A percentile compares a stretch with the other conserved stretches of the same genome.
phyloP scores from a whole-genome alignment of 2,888 invertebrate genomes.

The Pyrochroa serraticornis region DNA sequence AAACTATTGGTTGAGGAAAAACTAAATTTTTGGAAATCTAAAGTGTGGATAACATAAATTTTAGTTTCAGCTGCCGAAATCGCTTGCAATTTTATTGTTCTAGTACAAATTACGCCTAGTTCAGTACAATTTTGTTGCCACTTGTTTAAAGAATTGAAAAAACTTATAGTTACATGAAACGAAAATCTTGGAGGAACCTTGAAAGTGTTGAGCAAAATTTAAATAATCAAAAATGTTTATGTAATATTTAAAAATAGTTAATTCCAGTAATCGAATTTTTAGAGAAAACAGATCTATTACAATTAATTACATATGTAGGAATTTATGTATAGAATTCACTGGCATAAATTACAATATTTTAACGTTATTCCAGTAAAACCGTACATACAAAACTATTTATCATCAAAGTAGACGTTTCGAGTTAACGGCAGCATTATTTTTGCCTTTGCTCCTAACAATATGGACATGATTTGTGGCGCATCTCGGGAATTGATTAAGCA shows the following conservation, averaged over 20 bases:
- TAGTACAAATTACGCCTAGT: constrained; percentile 3
- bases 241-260: constrained; percentile 19
- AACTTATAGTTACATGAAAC: too few relatives aligned
- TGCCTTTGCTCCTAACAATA: constrained; percentile 16
- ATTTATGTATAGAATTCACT: constrained; percentile 23
- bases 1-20: too few relatives aligned
- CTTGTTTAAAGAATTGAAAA: neutral
- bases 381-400: constrained; percentile 32
- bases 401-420: constrained; percentile 30
- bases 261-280: constrained; percentile 24
- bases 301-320: constrained; percentile 30
- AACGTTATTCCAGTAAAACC: constrained; percentile 27
- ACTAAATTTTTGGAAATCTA: too few relatives aligned
- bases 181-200: too few relatives aligned
- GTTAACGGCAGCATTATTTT: constrained; percentile 31
- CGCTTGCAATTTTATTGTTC: constrained; percentile 16
- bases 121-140: neutral
- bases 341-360: constrained; percentile 35
- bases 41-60: too few relatives aligned
- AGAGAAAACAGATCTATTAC: constrained; percentile 28
- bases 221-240: constrained; percentile 14
- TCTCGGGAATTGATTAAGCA: too few relatives aligned
- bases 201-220: too few relatives aligned
- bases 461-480: constrained; percentile 27
- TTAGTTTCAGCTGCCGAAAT: too few relatives aligned